Conservation (phyloP, 35 echinoderm and acorn worm species). For the Nesometra sesokonis region DNA sequence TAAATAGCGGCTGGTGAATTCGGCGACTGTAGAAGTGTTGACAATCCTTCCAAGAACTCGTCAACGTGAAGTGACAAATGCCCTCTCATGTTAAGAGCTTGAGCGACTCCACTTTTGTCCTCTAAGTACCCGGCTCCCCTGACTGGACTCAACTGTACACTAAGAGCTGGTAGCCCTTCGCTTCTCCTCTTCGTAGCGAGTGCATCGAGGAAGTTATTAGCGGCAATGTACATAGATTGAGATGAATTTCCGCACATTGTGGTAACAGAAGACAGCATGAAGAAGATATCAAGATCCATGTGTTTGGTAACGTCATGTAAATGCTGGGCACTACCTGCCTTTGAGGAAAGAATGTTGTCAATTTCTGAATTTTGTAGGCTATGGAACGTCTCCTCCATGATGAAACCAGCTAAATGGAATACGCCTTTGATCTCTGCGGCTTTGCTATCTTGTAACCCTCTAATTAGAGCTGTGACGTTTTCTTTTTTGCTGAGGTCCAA, state of each 20-base stretch:
- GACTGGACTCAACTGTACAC: slow-evolving; percentile 49
- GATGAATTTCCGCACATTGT: slow-evolving; percentile 47
- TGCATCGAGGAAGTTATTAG: slow-evolving; percentile 31
- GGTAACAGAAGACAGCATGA: slow-evolving; percentile 39
- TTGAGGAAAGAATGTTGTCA: slow-evolving; percentile 15
- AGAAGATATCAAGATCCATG: slow-evolving; percentile 47
- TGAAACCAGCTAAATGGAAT: slow-evolving; percentile 44
- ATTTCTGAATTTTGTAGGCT: slow-evolving; percentile 4
- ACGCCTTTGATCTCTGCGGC: slow-evolving; percentile 36
- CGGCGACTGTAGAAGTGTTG: slow-evolving; percentile 34
- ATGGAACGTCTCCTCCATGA: slow-evolving; percentile 16
- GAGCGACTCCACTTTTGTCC: slow-evolving; percentile 1
- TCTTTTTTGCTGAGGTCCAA: slow-evolving; percentile 15
- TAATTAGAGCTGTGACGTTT: neutral
- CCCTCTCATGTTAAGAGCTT: slow-evolving; percentile 15
- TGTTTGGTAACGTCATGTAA: slow-evolving; percentile 35
- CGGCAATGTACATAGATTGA: slow-evolving; percentile 23
- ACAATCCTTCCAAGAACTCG: slow-evolving; percentile 57
- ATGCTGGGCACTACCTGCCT: slow-evolving; percentile 17
- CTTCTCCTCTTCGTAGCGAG: slow-evolving; percentile 27
- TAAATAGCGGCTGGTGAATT: slow-evolving; percentile 39
- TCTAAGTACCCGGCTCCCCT: slow-evolving; percentile 42
- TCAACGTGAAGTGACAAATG: slow-evolving; percentile 52
- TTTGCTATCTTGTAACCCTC: neutral
- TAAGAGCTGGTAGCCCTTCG: slow-evolving; percentile 44